Percentiles rank a stretch among this genome's conserved stretches.
These are phyloP conservation scores for Syrphus vitripennis DNA, from an alignment of 2,888 invertebrate genomes.

Conservation along the genomic window DNA sequence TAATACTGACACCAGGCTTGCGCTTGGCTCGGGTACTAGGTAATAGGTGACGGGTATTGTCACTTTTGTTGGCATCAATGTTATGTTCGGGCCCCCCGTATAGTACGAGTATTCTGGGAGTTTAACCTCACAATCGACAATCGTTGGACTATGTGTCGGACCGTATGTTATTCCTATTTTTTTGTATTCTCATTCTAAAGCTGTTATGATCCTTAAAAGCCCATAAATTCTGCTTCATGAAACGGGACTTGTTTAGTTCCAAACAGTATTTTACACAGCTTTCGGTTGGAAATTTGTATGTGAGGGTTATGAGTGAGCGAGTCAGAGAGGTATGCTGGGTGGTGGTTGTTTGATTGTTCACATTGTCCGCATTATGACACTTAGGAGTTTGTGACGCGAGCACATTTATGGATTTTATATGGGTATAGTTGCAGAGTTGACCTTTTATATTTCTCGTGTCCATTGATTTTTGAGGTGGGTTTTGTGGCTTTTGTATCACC, in stretches of 20 bases:
- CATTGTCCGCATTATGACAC: slow-evolving; percentile 33
- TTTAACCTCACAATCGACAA: slow-evolving; percentile 17
- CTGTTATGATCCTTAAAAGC: slow-evolving; percentile 60
- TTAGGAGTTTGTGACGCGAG: slow-evolving; percentile 21
- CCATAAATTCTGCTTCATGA: slow-evolving; percentile 42
- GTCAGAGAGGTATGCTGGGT: background rate
- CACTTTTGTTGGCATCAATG: slow-evolving; percentile 26
- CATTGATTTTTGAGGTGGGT: slow-evolving; percentile 31
- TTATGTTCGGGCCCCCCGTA: background rate
- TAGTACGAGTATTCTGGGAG: background rate
- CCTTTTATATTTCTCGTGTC: slow-evolving; percentile 33
- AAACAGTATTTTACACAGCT: slow-evolving; percentile 27
- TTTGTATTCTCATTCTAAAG: slow-evolving; percentile 25
- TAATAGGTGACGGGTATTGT: slow-evolving; percentile 17
- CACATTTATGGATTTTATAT: slow-evolving; percentile 23
- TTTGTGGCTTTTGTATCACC: slow-evolving; percentile 30
- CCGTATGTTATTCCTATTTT: background rate
- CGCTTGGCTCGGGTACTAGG: background rate
- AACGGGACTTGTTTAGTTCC: slow-evolving; percentile 35
- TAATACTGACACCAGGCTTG: slow-evolving; percentile 41
- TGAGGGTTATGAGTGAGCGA: background rate
- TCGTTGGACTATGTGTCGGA: background rate
- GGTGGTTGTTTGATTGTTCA: slow-evolving; percentile 28
- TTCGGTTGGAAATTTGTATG: slow-evolving; percentile 28
- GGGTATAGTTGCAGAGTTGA: background rate